phyloP scores from a whole-genome alignment of 2,888 invertebrate genomes.

The Julus scanicus region DNA sequence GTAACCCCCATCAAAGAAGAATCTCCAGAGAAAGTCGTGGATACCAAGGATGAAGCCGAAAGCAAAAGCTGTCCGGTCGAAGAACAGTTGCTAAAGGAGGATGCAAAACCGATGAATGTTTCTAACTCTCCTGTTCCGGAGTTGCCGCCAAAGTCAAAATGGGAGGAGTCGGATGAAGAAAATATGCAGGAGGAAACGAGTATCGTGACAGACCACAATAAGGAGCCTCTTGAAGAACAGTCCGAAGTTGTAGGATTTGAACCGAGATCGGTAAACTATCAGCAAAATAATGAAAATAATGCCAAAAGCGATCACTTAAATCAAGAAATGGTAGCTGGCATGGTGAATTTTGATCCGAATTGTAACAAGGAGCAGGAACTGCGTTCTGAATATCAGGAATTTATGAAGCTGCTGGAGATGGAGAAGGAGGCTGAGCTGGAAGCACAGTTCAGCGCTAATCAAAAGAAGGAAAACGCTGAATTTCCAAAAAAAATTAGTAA shows the following conservation, averaged over 20 bases:
- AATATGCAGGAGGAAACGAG: not conserved
- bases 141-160: constrained; percentile 1
- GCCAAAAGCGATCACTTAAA: not conserved
- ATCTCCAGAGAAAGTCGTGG: not conserved
- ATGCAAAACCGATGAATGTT: not conserved
- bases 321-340: not conserved
- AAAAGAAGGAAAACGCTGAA: not conserved
- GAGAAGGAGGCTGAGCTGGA: constrained; percentile 27
- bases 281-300: not conserved
- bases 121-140: not conserved
- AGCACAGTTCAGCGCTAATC: not conserved
- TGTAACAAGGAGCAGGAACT: constrained; percentile 48
- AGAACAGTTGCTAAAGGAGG: not conserved
- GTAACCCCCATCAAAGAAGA: not conserved
- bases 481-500: not conserved
- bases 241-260: not conserved
- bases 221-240: not conserved
- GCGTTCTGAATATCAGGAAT: constrained; percentile 57
- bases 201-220: not conserved
- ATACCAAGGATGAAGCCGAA: not conserved
- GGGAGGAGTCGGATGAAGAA: constrained; percentile 3
- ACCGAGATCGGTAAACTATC: not conserved
- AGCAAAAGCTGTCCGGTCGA: not conserved
- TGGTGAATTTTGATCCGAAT: not conserved
- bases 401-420: constrained; percentile 57